Base-by-base conservation (phyloP, 2,113 vertebrate genomes). In the Octodon degus region DNA sequence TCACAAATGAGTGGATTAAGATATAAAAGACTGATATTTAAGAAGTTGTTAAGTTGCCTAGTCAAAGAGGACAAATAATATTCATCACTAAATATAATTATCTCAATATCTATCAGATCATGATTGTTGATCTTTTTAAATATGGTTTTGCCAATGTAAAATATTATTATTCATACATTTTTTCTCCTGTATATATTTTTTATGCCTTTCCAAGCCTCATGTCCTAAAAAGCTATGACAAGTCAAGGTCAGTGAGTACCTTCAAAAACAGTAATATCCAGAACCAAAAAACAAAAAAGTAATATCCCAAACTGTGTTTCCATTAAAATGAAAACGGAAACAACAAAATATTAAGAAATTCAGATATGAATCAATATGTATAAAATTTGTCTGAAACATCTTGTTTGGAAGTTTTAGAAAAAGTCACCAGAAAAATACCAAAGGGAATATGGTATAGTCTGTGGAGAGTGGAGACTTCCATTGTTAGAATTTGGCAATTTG, bases 11-110 rank as follows among this genome's bases (percentile, higher is more conserved):
- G 27, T 89, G 30, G 7, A 9, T 65, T 89, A 76, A 76, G 53
- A 83, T 79, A 30, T 4, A 68, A 94, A 95, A 47, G 2, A 53
- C 2, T 86, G n/a, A 91, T 17, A 95, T 11, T 94, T 97, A 55
- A 79, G 12, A 90, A 90, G 14, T 25, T n/a, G 10, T 30, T 83
- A 94, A 86, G 10, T 68, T 16, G 7, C 13, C 80, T 87, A 43
- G 14, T 76, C 95, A 19, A 92, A 85, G 92, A 92, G 6, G 14
- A 47, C 32, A 94, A 76, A 85, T 3, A 89, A 43, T 65, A 89
- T 34, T 7, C 47, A 77, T 7, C 1, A 77, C 5, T 27, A 63
- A 37, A 27, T 55, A 90, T 37, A 0, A 86, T 34, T 84, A 76
- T 65, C 72, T 92, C 20, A 92, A 47, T 34, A 83, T 58, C 37